phyloP scores from a whole-genome alignment of 2,113 vertebrate species.

The Sclerurus mexicanus region DNA sequence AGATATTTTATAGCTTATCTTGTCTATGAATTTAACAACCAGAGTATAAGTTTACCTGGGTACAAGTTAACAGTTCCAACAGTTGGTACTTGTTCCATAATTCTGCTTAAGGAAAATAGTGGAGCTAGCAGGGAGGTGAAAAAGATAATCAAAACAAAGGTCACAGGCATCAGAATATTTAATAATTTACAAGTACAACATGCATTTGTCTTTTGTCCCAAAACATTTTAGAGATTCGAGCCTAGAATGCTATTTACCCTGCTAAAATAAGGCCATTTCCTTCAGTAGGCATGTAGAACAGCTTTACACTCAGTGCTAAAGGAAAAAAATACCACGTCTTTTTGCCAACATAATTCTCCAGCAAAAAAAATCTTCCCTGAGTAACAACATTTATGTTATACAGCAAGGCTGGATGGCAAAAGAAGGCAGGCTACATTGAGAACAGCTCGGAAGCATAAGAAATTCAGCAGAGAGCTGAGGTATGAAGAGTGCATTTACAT shows the following conservation, averaged over 20 bases:
- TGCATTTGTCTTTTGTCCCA: not conserved
- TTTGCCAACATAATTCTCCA: not conserved
- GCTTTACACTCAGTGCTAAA: not conserved
- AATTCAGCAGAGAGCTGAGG: not conserved
- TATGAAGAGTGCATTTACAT: not conserved
- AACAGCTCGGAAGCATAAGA: not conserved
- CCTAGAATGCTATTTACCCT: not conserved
- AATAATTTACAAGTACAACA: not conserved
- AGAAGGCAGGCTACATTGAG: not conserved
- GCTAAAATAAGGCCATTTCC: not conserved
- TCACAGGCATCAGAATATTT: not conserved
- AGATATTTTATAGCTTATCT: not conserved
- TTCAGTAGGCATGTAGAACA: not conserved
- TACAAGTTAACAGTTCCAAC: not conserved
- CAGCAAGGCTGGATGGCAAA: not conserved
- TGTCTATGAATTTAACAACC: not conserved
- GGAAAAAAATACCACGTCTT: not conserved
- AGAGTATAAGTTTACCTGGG: not conserved
- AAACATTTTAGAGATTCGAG: not conserved
- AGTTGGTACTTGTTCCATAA: not conserved
- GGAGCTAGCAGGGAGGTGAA: fast-evolving
- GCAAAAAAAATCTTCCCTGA: not conserved
- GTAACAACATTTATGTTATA: not conserved
- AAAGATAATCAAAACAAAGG: not conserved
- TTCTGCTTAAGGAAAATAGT: not conserved